These are phyloP conservation scores for Euura lappo DNA, from an alignment of 1,140 invertebrate genomes.

Conservation along the genomic window DNA sequence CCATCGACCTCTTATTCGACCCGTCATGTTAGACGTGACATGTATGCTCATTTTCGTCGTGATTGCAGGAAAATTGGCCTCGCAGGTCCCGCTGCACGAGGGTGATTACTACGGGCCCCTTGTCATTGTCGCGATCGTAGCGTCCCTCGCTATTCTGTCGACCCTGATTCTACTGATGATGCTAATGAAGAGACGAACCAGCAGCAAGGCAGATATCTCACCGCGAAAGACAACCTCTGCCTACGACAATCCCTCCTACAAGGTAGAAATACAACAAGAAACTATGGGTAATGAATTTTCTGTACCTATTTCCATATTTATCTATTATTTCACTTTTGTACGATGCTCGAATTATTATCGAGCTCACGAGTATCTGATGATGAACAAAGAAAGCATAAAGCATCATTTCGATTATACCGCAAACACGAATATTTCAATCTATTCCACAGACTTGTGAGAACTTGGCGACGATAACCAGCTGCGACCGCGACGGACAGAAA, in stretches of 20 bases:
- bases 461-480: constrained; percentile 44
- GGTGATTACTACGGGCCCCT: constrained; percentile 86
- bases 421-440: not conserved
- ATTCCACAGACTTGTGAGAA: constrained; percentile 56
- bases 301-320: constrained; percentile 17
- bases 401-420: not conserved
- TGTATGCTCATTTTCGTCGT: constrained; percentile 26
- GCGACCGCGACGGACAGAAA: constrained; percentile 49
- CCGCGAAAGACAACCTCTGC: constrained; percentile 77
- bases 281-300: constrained; percentile 77
- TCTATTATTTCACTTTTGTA: constrained; percentile 9
- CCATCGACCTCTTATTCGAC: not conserved
- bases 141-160: constrained; percentile 80
- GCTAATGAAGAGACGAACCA: constrained; percentile 75
- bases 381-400: no score
- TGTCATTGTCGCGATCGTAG: constrained; percentile 86
- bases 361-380: no score
- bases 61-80: constrained; percentile 68
- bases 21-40: constrained; percentile 11
- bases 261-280: constrained; percentile 90
- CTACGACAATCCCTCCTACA: constrained; percentile 93
- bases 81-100: constrained; percentile 58
- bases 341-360: not conserved
- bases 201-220: constrained; percentile 67
- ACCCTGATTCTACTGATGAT: constrained; percentile 81